Evolutionary conservation across 2,888 invertebrate genomes (phyloP).

Genomic region (Dicyrtomina minuta): DNA sequence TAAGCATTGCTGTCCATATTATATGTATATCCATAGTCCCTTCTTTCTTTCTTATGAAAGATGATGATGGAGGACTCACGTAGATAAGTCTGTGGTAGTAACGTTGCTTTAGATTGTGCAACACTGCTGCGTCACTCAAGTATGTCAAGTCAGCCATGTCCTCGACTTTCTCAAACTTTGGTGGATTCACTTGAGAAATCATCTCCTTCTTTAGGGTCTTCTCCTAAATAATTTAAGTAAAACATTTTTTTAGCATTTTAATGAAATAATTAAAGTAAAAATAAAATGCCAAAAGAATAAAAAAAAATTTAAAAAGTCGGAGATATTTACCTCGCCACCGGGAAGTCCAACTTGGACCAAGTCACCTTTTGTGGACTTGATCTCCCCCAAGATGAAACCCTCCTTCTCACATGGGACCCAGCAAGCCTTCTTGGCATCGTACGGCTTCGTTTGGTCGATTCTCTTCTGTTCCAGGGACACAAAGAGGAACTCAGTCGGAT

Average conservation of each 20-base stretch:
- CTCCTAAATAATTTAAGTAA: too few species aligned
- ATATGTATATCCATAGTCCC: too few species aligned
- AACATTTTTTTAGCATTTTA: too few species aligned
- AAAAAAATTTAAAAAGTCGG: too few species aligned
- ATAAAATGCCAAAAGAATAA: too few species aligned
- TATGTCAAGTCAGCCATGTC: conserved; percentile 96
- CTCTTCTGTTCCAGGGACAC: conserved; percentile 94
- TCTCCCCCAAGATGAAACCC: conserved; percentile 95
- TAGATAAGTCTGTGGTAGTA: conserved; percentile 92
- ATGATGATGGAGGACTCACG: conserved; percentile 70
- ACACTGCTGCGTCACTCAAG: conserved; percentile 90
- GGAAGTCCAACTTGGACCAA: conserved; percentile 88
- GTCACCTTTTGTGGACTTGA: conserved; percentile 98
- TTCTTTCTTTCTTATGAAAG: too few species aligned
- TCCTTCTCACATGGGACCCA: conserved; percentile 99
- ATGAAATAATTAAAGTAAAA: too few species aligned
- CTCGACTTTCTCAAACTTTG: conserved; percentile 96
- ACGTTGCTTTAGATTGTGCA: conserved; percentile 92
- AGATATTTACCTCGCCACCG: conserved; percentile 94
- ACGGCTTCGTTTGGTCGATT: conserved; percentile 97
- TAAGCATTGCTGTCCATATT: conserved; percentile 35
- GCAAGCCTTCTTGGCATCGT: conserved; percentile 99
- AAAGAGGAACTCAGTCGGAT: too few species aligned
- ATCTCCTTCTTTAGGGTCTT: conserved; percentile 82
- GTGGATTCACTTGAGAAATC: conserved; percentile 90